Conservation (phyloP, 2,797 vertebrate species). For the Crenuchus spilurus region DNA sequence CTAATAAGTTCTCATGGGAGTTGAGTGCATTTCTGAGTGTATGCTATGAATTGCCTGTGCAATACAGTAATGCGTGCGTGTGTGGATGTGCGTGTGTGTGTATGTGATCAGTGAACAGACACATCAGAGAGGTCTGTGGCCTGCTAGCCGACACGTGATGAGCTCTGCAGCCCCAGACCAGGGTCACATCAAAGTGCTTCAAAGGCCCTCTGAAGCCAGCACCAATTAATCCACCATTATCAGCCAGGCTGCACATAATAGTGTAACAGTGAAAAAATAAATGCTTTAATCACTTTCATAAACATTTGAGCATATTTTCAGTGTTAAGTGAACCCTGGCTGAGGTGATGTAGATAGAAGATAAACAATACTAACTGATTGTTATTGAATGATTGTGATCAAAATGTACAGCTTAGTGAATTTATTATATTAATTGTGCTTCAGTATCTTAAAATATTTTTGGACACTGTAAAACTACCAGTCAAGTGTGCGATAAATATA, state of each 20-base stretch:
- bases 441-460: neutral
- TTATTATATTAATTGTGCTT: neutral
- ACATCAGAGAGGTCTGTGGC: constrained; percentile 54
- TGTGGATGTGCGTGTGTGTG: neutral
- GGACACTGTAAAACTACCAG: neutral
- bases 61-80: neutral
- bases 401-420: neutral
- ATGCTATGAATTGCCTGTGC: constrained; percentile 6
- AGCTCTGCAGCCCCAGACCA: constrained; percentile 42
- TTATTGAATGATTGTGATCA: no score
- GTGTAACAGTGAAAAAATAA: neutral
- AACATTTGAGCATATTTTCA: constrained; percentile 1
- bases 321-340: neutral
- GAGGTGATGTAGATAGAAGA: neutral
- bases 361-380: neutral
- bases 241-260: constrained; percentile 20
- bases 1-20: constrained; percentile 23
- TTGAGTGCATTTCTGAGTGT: constrained; percentile 11
- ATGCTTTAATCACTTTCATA: constrained; percentile 21
- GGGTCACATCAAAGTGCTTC: constrained; percentile 59
- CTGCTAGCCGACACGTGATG: constrained; percentile 45
- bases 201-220: constrained; percentile 56
- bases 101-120: constrained; percentile 23
- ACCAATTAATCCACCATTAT: constrained; percentile 49
- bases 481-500: constrained; percentile 1